phyloP scores from a whole-genome alignment of 2,888 invertebrate species.

The Erpobdella octoculata region DNA sequence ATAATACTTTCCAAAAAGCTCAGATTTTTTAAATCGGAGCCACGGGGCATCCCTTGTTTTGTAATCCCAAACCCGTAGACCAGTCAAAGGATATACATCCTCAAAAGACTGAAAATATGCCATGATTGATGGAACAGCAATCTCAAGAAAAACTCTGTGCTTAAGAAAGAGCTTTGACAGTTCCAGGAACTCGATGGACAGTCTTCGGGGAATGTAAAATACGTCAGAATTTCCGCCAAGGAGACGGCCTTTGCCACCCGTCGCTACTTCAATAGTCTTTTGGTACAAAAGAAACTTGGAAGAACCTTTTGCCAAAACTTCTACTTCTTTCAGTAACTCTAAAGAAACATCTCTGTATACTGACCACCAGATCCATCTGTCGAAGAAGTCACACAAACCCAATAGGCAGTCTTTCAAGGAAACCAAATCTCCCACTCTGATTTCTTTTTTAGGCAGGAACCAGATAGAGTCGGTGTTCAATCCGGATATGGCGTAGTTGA shows the following conservation, averaged over 20 bases:
- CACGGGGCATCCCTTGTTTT: slow-evolving; percentile 32
- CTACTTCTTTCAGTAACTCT: slow-evolving; percentile 24
- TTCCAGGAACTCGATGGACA: slow-evolving; percentile 29
- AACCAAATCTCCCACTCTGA: slow-evolving; percentile 33
- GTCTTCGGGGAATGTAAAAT: slow-evolving; percentile 35
- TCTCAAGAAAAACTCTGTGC: slow-evolving; percentile 36
- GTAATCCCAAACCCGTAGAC: slow-evolving; percentile 28
- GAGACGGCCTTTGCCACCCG: not conserved
- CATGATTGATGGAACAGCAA: slow-evolving; percentile 36
- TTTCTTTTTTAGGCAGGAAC: slow-evolving; percentile 33
- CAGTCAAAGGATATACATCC: slow-evolving; percentile 27
- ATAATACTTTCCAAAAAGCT: slow-evolving; percentile 31
- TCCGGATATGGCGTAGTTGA: slow-evolving; percentile 17
- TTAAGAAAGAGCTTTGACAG: slow-evolving; percentile 32
- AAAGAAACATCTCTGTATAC: slow-evolving; percentile 32
- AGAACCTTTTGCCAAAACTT: not conserved
- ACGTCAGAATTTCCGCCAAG: slow-evolving; percentile 36
- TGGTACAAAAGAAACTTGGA: not conserved
- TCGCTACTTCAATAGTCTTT: not conserved
- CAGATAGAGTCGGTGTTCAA: slow-evolving; percentile 27
- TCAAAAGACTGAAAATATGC: slow-evolving; percentile 30
- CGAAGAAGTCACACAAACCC: slow-evolving; percentile 36
- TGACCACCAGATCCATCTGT: slow-evolving; percentile 37
- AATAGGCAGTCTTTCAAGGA: slow-evolving; percentile 34
- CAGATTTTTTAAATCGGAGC: slow-evolving; percentile 32